A percentile compares a stretch with the other conserved stretches of the same genome.
phyloP scores from a whole-genome alignment of 1,140 invertebrate species.

The Platorchestia sp. region DNA sequence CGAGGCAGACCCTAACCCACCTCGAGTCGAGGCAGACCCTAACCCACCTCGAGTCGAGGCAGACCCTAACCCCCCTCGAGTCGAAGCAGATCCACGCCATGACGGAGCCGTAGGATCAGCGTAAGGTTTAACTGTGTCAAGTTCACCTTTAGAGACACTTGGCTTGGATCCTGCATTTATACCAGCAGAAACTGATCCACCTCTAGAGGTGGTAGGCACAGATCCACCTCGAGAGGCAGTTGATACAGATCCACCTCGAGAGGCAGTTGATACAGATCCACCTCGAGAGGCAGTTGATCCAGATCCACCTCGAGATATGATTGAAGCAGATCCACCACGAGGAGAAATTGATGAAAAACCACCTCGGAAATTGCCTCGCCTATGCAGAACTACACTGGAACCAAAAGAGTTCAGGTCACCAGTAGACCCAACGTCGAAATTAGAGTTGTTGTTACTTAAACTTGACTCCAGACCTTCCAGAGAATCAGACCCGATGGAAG shows the following conservation, averaged over 20 bases:
- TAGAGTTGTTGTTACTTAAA: neutral
- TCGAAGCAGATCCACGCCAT: too few species aligned
- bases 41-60: too few species aligned
- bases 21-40: neutral
- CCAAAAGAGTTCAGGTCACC: too few species aligned
- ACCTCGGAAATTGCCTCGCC: too few species aligned
- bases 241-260: neutral
- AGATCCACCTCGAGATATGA: neutral
- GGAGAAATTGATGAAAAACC: too few species aligned
- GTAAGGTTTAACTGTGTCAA: too few species aligned
- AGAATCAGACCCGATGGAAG: neutral
- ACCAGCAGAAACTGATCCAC: neutral
- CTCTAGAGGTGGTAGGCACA: neutral
- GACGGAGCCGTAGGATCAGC: neutral
- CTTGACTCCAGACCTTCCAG: neutral
- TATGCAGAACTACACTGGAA: too few species aligned
- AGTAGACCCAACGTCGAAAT: neutral
- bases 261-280: neutral
- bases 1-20: neutral
- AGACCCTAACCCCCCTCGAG: neutral
- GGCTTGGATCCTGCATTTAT: neutral
- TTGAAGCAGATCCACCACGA: too few species aligned
- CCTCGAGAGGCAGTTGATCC: neutral
- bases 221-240: neutral
- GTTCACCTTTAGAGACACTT: too few species aligned